A percentile compares a stretch with the other conserved stretches of the same genome.
Conservation (phyloP, 2,888 invertebrate genomes). For the Limnephilus rhombicus region DNA sequence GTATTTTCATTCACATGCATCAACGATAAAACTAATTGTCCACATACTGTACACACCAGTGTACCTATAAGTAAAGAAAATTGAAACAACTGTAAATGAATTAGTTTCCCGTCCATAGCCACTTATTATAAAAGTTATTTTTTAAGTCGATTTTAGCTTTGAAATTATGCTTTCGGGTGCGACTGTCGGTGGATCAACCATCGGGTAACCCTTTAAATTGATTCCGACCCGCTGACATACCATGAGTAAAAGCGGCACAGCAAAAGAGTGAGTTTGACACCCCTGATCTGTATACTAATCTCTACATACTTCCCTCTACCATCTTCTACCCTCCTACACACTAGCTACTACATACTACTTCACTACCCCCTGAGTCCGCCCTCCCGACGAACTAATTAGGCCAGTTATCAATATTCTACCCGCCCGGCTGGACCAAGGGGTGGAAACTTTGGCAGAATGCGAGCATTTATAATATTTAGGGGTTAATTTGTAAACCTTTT, state of each 20-base stretch:
- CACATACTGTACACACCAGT: no score
- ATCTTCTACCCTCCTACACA: not conserved
- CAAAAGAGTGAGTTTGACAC: not conserved
- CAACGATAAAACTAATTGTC: no score
- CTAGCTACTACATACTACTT: not conserved
- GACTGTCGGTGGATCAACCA: no score
- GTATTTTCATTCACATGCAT: no score
- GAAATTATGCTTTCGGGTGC: no score
- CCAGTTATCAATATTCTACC: slow-evolving; percentile 28
- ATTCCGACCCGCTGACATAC: no score
- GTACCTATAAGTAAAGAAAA: no score
- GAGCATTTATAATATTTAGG: not conserved
- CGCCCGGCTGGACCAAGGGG: not conserved
- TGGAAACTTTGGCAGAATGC: not conserved
- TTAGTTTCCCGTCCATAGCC: no score
- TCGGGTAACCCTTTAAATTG: no score
- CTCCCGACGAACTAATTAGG: slow-evolving; percentile 10
- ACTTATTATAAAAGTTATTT: no score
- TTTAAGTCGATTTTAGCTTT: no score
- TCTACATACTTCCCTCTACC: not conserved
- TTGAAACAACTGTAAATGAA: no score
- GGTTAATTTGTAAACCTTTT: not conserved
- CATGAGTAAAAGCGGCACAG: not conserved
- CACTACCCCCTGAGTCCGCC: not conserved
- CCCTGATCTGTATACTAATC: not conserved